Evolutionary conservation across 2,113 vertebrate genomes (phyloP).

Genomic region (Xerus inauris): DNA sequence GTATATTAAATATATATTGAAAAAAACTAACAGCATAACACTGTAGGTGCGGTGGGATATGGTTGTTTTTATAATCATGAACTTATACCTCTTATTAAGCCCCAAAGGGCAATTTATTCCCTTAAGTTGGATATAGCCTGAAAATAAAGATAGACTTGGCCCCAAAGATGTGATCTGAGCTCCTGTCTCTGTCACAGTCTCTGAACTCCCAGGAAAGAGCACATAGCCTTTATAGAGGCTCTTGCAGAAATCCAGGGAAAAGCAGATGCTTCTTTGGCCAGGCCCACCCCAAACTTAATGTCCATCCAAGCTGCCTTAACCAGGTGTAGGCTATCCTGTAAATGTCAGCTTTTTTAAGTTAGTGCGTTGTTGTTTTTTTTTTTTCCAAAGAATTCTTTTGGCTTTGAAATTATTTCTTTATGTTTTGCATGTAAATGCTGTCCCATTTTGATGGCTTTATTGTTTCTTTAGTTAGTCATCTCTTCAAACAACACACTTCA

Average conservation of each 20-base stretch:
- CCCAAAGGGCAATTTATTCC: neutral
- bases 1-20: conserved; percentile 12
- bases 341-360: neutral
- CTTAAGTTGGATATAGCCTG: neutral
- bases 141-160: neutral
- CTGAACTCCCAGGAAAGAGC: neutral
- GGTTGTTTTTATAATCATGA: neutral
- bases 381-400: neutral
- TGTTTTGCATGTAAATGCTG: neutral
- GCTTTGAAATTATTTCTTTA: conserved; percentile 16
- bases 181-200: neutral
- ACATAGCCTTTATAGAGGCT: neutral
- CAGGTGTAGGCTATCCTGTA: neutral
- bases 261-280: neutral
- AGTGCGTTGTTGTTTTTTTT: neutral
- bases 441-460: conserved; percentile 4
- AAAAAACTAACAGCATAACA: neutral
- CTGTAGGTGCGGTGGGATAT: neutral
- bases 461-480: neutral
- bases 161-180: neutral
- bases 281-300: too few species aligned
- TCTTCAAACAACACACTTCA: neutral
- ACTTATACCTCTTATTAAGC: neutral
- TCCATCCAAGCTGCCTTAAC: neutral
- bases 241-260: neutral